Base-by-base conservation (phyloP, 2,113 vertebrate genomes). In the Arenaria interpres region DNA sequence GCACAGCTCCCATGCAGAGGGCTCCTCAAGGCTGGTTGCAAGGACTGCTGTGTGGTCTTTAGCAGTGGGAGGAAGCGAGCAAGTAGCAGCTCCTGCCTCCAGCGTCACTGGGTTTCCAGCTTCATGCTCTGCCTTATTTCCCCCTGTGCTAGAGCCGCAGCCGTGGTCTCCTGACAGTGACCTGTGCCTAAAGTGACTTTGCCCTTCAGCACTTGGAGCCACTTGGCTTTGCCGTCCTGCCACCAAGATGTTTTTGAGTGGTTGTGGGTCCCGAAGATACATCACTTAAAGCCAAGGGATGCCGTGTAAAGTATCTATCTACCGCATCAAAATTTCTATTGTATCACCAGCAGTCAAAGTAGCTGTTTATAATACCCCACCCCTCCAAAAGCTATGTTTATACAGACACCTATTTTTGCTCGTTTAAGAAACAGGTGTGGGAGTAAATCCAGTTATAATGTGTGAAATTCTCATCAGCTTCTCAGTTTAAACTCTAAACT, bases 361-460 rank as follows among this genome's bases (percentile, higher is more conserved):
- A 67, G 20, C 37, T 80, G 63, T 83, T 80, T 82, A 16, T 76
- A 85, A 53, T 19, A 75, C 28, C 10, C 24, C 16, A 60, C 14
- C 10, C 60, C 27, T 91, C 51, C 56, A 75, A 78, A 85, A 88
- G 37, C 74, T 87, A 2, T 59, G 67, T 80, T 90, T 91, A 54
- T 66, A 45, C 5, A 39, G 53, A 79, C 57, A 51, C 46, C 23
- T 80, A 51, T 75, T 94, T 93, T 78, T 75, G 24, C 46, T 88
- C 78, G n/a, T 59, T 68, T 64, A 77, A 78, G 67, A 94, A 93
- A 80, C 46, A 91, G 73, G n/a, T 96, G 51, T 95, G 79, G 88
- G 83, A 81, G 64, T 78, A 39, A 80, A 84, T 81, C 35, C 88
- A 54, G 48, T 77, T 90, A 57, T 35, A 77, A 84, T 19, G 28